These are phyloP conservation scores for Colletes collaris DNA, from an alignment of 2,888 invertebrate genomes.

Conservation along the genomic window DNA sequence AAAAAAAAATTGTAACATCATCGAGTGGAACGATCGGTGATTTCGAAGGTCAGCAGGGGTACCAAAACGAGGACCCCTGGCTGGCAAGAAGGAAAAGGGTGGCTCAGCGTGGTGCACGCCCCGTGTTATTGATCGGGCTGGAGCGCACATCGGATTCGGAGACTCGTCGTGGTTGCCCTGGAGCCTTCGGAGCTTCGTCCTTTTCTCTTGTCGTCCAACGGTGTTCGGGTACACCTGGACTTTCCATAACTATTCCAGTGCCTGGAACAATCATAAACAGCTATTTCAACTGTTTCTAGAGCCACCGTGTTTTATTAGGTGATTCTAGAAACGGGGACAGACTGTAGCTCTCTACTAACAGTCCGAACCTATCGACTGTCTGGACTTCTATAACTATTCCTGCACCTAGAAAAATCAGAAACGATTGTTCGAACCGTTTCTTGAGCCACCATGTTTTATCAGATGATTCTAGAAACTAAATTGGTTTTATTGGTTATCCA, in stretches of 20 bases:
- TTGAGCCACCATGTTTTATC: no score
- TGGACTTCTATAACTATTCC: no score
- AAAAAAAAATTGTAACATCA: neutral
- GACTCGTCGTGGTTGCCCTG: conserved; percentile 67
- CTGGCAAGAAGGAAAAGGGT: conserved; percentile 65
- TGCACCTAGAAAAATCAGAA: no score
- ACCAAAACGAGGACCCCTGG: conserved; percentile 58
- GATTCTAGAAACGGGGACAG: no score
- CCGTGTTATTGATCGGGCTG: conserved; percentile 80
- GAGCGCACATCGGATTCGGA: conserved; percentile 78
- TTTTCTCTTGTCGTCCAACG: conserved; percentile 50
- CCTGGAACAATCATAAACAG: no score
- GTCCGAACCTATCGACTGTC: no score
- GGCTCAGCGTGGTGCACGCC: conserved; percentile 75
- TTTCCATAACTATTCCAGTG: neutral
- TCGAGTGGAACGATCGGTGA: neutral
- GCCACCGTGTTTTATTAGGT: no score
- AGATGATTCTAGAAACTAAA: no score
- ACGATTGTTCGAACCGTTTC: no score
- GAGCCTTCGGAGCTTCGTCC: conserved; percentile 62
- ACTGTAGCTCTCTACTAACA: no score
- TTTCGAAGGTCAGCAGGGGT: conserved; percentile 59
- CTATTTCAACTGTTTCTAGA: no score
- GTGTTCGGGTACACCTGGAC: conserved; percentile 12
- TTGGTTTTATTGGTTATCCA: no score